Conservation (phyloP, 2,113 vertebrate genomes). For the Leiothrix lutea region DNA sequence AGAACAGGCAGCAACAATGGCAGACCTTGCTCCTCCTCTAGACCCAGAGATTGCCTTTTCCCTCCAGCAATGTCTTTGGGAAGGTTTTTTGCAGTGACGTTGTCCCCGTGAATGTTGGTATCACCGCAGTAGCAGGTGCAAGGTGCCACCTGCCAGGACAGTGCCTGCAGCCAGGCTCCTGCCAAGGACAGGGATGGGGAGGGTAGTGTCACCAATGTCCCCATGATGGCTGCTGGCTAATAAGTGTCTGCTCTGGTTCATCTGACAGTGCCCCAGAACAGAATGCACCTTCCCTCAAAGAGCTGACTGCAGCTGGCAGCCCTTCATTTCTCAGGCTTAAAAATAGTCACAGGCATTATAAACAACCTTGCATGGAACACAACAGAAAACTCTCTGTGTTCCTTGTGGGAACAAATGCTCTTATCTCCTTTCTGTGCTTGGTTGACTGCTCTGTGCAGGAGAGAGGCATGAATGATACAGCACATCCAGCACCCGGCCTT, state of each 20-base stretch:
- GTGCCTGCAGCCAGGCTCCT: background rate
- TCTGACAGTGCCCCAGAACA: background rate
- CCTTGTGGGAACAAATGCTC: background rate
- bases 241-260: background rate
- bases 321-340: conserved; percentile 17
- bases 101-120: background rate
- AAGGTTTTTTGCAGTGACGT: background rate
- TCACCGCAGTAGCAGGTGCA: background rate
- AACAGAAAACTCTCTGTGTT: background rate
- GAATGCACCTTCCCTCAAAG: background rate
- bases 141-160: background rate
- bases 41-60: background rate
- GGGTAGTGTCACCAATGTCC: background rate
- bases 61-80: background rate
- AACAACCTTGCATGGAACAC: background rate
- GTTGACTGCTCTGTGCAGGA: background rate
- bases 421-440: background rate
- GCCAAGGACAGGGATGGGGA: background rate
- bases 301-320: background rate
- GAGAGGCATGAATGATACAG: background rate
- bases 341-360: conserved; percentile 27
- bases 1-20: background rate
- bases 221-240: background rate
- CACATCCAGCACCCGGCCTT: background rate
- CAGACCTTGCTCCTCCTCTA: background rate